Percentiles rank a stretch among this genome's conserved stretches.
phyloP scores from a whole-genome alignment of 2,888 invertebrate genomes.

The Podabrus alpinus region DNA sequence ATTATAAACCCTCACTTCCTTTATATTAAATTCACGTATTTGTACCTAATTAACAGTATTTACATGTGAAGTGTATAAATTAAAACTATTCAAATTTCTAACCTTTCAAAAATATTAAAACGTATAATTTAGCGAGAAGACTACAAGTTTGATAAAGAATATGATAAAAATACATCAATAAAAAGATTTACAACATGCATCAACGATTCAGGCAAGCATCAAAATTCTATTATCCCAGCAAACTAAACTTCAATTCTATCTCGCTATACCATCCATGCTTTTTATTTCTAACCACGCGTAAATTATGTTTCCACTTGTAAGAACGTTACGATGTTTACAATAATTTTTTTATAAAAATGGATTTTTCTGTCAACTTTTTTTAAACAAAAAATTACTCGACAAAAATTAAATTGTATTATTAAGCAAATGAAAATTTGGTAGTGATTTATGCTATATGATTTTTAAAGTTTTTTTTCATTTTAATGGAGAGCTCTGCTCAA shows the following conservation, averaged over 20 bases:
- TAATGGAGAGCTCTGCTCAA: not conserved
- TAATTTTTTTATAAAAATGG: not conserved
- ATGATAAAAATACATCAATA: not conserved
- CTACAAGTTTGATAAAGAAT: not conserved
- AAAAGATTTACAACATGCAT: slow-evolving; percentile 2
- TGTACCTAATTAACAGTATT: not conserved
- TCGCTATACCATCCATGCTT: not conserved
- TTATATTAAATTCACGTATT: not conserved
- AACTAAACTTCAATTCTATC: not conserved
- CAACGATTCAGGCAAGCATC: not conserved
- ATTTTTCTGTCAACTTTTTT: not conserved
- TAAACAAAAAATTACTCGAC: not conserved
- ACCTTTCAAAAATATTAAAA: not conserved
- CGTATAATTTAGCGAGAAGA: not conserved
- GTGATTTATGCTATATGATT: not conserved
- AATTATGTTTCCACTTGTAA: not conserved
- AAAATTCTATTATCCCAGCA: not conserved
- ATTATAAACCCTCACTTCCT: not conserved
- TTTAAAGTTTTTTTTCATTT: not conserved
- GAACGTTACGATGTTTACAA: not conserved
- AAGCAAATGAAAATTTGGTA: not conserved
- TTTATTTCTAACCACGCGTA: not conserved
- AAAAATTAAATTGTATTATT: not conserved
- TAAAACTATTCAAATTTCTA: not conserved
- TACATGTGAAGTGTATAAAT: not conserved